Base-by-base conservation (phyloP, 64 coral and sea anemone species). In the Trachythela sp. region DNA sequence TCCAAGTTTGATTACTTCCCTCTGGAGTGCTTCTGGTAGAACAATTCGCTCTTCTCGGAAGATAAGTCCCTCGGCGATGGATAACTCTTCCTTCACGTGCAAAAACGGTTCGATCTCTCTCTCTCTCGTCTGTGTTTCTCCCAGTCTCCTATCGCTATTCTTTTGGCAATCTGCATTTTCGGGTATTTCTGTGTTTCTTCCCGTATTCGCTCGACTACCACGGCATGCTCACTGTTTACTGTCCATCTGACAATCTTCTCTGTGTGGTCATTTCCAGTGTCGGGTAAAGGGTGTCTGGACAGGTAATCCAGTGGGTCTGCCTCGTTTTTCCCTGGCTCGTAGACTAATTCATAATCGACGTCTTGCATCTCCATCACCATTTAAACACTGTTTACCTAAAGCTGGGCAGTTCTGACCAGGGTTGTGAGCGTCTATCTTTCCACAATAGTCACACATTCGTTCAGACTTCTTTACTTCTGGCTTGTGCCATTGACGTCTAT, bases 331-430 rank as follows among this genome's bases (percentile, higher is more conserved):
- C 71, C 71, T 17, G 71, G 71, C 17, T 77, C 71, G 30, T 77
- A 77, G 8, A 77, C 17, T 36, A 77, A n/a, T 35, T 77, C 71
- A 18, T 36, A 77, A 77, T 77, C 71, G 4, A 77, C 71, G 17
- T 77, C 71, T 77, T 77, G 71, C 71, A 77, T 77, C 32, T 77
- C 2, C 71, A 77, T 77, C 1, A 77, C 84, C 84, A 41, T 95
- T 92, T 42, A 92, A 43, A 26, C 94, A 92, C 83, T 94, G 89
- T 76, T 94, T 68, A 8, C 93, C 93, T 15, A 70, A 92, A 34
- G 87, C 87, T 83, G 68, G 87, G 48, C 90, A 91, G 52, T 90
- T 83, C 30, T 87, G 30, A 36, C 94, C 94, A 45, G 94, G 91
- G 38, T 83, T 40, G 59, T 92, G 94, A 30, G 32, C 32, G 34